Conservation (phyloP, 2,797 vertebrate species). For the Anniella stebbinsi region DNA sequence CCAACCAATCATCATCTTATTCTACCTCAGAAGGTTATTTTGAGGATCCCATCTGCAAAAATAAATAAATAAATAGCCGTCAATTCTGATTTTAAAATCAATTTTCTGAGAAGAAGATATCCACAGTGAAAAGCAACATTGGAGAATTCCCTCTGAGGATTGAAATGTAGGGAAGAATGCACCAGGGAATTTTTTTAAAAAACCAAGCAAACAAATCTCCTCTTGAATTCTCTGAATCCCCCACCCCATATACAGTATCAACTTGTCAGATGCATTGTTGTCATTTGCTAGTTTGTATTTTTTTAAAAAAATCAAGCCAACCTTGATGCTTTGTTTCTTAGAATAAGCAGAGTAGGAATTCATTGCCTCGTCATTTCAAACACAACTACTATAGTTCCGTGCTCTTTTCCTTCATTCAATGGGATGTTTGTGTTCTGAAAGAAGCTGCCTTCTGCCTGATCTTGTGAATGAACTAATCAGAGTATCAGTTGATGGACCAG, state of each 20-base stretch:
- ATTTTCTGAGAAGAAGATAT: neutral
- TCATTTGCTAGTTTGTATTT: neutral
- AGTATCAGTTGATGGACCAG: neutral
- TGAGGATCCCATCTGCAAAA: neutral
- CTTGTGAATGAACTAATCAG: neutral
- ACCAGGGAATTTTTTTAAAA: neutral
- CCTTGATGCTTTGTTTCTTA: neutral
- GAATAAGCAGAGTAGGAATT: neutral
- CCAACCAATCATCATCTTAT: neutral
- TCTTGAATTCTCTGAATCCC: too few relatives aligned
- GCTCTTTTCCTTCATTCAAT: neutral
- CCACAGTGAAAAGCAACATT: too few relatives aligned
- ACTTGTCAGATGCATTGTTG: neutral
- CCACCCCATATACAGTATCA: neutral
- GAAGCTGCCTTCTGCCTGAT: neutral
- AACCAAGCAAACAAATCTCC: too few relatives aligned
- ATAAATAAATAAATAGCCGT: neutral
- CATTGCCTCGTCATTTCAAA: neutral
- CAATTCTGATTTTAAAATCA: neutral
- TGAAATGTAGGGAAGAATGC: neutral
- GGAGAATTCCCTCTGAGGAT: neutral
- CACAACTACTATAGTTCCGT: neutral
- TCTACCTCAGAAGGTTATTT: neutral
- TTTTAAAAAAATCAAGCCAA: neutral
- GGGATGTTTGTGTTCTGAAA: neutral